Evolutionary conservation across 2,888 invertebrate species (phyloP).

Genomic region (Hermodice carunculata): DNA sequence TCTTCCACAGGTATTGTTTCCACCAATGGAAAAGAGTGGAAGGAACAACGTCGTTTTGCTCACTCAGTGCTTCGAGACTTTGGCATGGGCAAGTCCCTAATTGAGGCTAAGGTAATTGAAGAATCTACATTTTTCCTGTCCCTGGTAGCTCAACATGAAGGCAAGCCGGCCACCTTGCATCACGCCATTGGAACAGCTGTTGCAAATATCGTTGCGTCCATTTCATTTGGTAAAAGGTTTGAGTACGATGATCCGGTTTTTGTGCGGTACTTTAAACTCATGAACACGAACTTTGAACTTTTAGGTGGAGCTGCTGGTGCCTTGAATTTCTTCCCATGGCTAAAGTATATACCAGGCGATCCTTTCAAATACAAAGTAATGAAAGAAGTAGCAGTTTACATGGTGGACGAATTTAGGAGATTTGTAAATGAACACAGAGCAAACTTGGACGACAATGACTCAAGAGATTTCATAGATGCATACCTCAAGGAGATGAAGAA

Average conservation of each 20-base stretch:
- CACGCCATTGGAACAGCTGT: neutral
- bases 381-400: too few species aligned
- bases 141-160: neutral
- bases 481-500: constrained; percentile 43
- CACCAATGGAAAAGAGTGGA: constrained; percentile 10
- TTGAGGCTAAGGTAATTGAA: constrained; percentile 9
- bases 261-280: neutral
- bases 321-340: constrained; percentile 10
- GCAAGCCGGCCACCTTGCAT: too few species aligned
- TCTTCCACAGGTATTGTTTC: constrained; percentile 21
- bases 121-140: neutral
- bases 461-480: constrained; percentile 48
- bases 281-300: constrained; percentile 14
- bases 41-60: constrained; percentile 15
- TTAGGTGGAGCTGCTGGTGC: neutral
- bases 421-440: constrained; percentile 24
- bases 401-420: too few species aligned
- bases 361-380: constrained; percentile 8
- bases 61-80: constrained; percentile 13
- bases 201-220: constrained; percentile 10
- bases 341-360: constrained; percentile 12
- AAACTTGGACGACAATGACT: constrained; percentile 33
- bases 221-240: constrained; percentile 1
- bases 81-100: constrained; percentile 5
- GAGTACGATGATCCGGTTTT: constrained; percentile 16